Percentiles rank a stretch among this genome's conserved stretches.
phyloP scores from a whole-genome alignment of 2,797 vertebrate species.

The Aldrovandia affinis region DNA sequence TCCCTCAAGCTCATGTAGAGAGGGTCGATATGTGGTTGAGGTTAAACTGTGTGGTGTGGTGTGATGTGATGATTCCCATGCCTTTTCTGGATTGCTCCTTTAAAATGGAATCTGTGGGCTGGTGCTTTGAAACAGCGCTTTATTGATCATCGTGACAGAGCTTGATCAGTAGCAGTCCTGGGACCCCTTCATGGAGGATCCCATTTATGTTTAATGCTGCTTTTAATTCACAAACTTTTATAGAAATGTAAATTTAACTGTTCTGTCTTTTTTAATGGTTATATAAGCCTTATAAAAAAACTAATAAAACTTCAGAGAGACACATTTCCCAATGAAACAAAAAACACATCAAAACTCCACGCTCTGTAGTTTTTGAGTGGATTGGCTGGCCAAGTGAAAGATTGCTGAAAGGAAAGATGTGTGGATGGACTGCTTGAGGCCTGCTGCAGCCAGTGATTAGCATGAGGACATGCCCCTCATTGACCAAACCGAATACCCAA shows the following conservation, averaged over 20 bases:
- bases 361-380: background rate
- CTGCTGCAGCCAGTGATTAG: background rate
- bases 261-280: conserved; percentile 6
- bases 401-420: conserved; percentile 37
- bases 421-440: background rate
- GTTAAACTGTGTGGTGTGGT: background rate
- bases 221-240: conserved; percentile 20
- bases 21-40: background rate
- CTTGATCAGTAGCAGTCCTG: background rate
- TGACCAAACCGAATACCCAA: background rate
- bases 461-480: conserved; percentile 17
- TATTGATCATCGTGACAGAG: background rate
- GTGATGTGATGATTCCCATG: background rate
- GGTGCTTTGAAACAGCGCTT: background rate
- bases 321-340: background rate
- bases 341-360: background rate
- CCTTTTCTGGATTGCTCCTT: background rate
- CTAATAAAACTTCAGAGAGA: background rate
- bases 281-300: background rate
- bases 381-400: conserved; percentile 18
- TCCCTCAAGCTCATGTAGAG: background rate
- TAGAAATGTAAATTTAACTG: background rate
- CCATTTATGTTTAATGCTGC: background rate
- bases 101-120: background rate
- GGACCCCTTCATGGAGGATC: background rate